Conservation (phyloP, 1,140 invertebrate genomes). For the Musca vetustissima region DNA sequence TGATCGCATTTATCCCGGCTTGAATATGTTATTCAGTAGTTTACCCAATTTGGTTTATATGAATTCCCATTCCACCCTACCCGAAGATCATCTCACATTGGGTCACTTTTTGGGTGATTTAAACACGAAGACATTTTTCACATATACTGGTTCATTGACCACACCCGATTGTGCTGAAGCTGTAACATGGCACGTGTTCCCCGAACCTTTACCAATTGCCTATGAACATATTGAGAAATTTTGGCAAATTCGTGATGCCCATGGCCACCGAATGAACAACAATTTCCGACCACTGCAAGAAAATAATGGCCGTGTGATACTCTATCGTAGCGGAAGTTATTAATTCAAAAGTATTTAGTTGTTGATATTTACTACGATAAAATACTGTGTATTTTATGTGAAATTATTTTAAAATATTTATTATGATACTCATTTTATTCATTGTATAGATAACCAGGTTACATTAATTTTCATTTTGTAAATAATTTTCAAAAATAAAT, state of each 20-base stretch:
- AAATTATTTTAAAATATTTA: no score
- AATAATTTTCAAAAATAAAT: no score
- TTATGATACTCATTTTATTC: no score
- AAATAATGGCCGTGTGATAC: no score
- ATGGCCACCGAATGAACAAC: conserved; percentile 57
- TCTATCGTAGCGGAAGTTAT: no score
- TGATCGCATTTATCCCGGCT: background rate
- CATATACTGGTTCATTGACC: conserved; percentile 88
- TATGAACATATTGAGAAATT: conserved; percentile 49
- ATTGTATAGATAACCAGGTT: no score
- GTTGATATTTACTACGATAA: no score
- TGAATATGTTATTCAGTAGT: conserved; percentile 21
- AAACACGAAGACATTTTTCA: conserved; percentile 68
- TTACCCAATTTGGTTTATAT: background rate
- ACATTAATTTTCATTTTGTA: no score
- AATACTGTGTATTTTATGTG: no score
- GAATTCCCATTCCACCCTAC: no score
- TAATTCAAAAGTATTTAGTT: no score
- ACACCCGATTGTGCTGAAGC: conserved; percentile 87
- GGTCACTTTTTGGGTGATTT: conserved; percentile 34
- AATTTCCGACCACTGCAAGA: conserved; percentile 63
- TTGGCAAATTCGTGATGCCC: conserved; percentile 61
- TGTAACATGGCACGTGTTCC: conserved; percentile 88
- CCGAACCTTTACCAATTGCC: conserved; percentile 63
- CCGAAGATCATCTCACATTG: no score